Evolutionary conservation across 2,888 invertebrate species (phyloP), one percentile per base, ranked within the genome.

Genomic region (Neoascia interrupta): DNA sequence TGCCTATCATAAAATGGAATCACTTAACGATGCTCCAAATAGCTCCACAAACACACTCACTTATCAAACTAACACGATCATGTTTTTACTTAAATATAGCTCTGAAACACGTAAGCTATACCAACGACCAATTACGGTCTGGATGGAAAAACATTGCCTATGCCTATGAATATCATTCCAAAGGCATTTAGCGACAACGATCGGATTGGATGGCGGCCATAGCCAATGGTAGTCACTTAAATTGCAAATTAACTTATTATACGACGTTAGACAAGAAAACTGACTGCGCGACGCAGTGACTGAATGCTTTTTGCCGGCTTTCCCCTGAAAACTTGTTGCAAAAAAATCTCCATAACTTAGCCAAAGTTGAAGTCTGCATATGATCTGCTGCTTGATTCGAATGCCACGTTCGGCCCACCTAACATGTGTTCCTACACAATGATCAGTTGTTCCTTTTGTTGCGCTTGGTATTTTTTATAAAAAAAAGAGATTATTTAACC

Each of bases 161-260:
- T 19, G 21, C 36, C 41, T 37, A 74, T 45, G 34, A 19, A 54
- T 36, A 31, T 60, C 41, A 43, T 56, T 64, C 11, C 26, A 47
- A 47, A 11, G 49, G 39, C 39, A 60, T 28, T 18, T 16, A 28
- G 28, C 28, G 13, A 63, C 39, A 63, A 15, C 19, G 61, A 4
- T 31, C 19, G 51, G 76, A 76, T 76, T 76, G 76, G 76, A 70
- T 64, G 47, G 28, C 60, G 54, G 41, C 34, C 8, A 36, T 47
- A 76, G 39, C 76, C 76, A 76, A 76, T 76, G 47, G 72, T 72
- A 76, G 64, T 58, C 58, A 76, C 70, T 76, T 76, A 64, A 76
- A 64, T 76, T 64, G 72, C 64, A 76, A 76, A 72, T 72, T 66
- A 70, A 76, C 70, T 72, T 76, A 76, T 70, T 70, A 70, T 76